phyloP scores from a whole-genome alignment of 1,140 invertebrate genomes.

The Drosophila pandora region DNA sequence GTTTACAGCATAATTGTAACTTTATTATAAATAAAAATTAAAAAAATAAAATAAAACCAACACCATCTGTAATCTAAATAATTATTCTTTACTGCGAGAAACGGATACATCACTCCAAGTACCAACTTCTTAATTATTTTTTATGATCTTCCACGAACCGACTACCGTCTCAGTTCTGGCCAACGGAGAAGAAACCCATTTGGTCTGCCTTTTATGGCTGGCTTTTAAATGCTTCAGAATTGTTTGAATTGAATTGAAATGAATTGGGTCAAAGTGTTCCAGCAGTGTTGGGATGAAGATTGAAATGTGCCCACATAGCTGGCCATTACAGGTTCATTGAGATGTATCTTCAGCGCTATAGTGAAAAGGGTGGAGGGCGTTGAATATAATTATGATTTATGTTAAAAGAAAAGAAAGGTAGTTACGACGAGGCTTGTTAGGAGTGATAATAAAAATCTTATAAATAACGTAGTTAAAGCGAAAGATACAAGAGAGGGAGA shows the following conservation, averaged over 20 bases:
- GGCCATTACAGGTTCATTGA: slow-evolving; percentile 52
- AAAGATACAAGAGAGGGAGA: neutral
- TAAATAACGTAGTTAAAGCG: slow-evolving; percentile 32
- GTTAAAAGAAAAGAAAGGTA: slow-evolving; percentile 41
- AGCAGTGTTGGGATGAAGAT: slow-evolving; percentile 50
- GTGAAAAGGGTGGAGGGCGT: slow-evolving; percentile 18
- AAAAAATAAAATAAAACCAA: neutral
- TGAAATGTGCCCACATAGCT: slow-evolving; percentile 54
- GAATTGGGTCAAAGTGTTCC: slow-evolving; percentile 74
- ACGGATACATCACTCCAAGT: slow-evolving; percentile 27
- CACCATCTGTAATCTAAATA: neutral
- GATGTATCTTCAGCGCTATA: slow-evolving; percentile 33
- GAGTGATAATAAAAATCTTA: slow-evolving; percentile 29
- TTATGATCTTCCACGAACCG: slow-evolving; percentile 68
- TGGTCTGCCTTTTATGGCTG: slow-evolving; percentile 47
- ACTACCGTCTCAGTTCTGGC: slow-evolving; percentile 54
- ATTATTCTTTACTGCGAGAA: slow-evolving; percentile 7
- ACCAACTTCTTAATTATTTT: slow-evolving; percentile 72
- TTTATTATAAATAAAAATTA: neutral
- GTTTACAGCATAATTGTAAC: neutral
- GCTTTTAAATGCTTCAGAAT: slow-evolving; percentile 61
- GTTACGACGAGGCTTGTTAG: slow-evolving; percentile 32
- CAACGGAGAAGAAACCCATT: slow-evolving; percentile 32
- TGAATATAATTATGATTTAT: slow-evolving; percentile 54
- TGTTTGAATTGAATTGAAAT: slow-evolving; percentile 55